phyloP scores from a whole-genome alignment of 2,797 vertebrate species.

The Diceros bicornis region DNA sequence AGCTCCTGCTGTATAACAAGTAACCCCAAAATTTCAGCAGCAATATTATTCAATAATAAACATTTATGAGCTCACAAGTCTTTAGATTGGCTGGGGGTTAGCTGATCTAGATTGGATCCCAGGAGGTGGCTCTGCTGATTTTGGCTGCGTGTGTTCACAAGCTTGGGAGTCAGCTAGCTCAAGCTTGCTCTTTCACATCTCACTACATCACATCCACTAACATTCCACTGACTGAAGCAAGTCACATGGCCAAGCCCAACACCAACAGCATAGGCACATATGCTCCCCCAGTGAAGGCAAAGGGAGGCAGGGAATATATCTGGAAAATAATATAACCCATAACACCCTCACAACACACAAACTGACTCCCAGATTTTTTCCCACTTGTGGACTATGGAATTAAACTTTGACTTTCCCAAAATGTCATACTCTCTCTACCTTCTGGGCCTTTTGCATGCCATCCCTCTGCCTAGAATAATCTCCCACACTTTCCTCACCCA shows the following conservation, averaged over 20 bases:
- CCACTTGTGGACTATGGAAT: background rate
- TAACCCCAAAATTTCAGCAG: background rate
- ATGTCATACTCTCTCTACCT: background rate
- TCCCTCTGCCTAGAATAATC: background rate
- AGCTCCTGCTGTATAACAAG: background rate
- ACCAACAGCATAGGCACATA: background rate
- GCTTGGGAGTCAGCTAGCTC: too few relatives aligned
- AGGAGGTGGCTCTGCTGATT: background rate
- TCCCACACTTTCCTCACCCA: background rate
- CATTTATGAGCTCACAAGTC: background rate
- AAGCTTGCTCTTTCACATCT: background rate
- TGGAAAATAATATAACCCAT: background rate
- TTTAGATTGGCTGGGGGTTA: background rate
- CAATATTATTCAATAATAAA: background rate
- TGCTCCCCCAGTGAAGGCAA: background rate
- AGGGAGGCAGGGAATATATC: background rate
- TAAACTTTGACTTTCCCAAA: background rate
- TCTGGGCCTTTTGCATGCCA: background rate
- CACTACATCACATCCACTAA: background rate
- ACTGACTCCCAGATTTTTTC: background rate
- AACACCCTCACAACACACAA: background rate
- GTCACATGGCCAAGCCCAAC: background rate
- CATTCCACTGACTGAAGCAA: background rate
- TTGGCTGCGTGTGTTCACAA: background rate
- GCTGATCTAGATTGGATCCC: background rate